These are phyloP conservation scores for Limonius californicus DNA, from an alignment of 1,140 invertebrate genomes.

Conservation along the genomic window DNA sequence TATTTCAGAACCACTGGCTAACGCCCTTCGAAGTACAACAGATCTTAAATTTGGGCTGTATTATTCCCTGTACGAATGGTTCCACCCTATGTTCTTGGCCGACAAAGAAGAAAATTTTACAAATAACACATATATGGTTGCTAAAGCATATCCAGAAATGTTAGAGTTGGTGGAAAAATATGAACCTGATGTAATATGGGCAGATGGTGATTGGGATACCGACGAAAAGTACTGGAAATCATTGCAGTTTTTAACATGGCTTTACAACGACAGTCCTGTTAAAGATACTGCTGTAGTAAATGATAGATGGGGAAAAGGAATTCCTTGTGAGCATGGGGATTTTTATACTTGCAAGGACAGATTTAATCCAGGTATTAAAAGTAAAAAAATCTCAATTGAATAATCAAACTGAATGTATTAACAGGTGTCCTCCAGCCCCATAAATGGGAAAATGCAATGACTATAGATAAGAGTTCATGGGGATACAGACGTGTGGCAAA, in stretches of 20 bases:
- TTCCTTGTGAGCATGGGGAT: conserved; percentile 78
- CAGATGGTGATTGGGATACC: conserved; percentile 88
- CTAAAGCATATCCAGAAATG: conserved; percentile 72
- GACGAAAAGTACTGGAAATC: conserved; percentile 77
- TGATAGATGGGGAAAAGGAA: conserved; percentile 71
- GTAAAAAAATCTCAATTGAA: too few species aligned
- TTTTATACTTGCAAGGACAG: conserved; percentile 81
- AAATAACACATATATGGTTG: conserved; percentile 61
- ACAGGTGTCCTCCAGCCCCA: conserved; percentile 64
- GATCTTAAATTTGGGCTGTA: conserved; percentile 79
- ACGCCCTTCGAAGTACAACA: conserved; percentile 59
- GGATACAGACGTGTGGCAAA: conserved; percentile 60
- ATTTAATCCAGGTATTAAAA: conserved; percentile 82
- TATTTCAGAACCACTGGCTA: conserved; percentile 83
- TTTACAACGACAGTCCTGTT: conserved; percentile 92
- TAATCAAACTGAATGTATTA: too few species aligned
- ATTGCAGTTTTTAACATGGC: conserved; percentile 80
- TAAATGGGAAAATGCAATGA: conserved; percentile 79
- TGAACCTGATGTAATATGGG: conserved; percentile 88
- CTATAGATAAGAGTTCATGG: not conserved
- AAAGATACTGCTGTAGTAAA: conserved; percentile 82
- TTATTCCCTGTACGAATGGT: conserved; percentile 91
- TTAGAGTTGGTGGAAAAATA: conserved; percentile 73
- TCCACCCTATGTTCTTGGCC: conserved; percentile 74
- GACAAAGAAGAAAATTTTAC: conserved; percentile 69